These are phyloP conservation scores for Phoeniculus purpureus DNA, from an alignment of 2,797 vertebrate species.

Conservation along the genomic window DNA sequence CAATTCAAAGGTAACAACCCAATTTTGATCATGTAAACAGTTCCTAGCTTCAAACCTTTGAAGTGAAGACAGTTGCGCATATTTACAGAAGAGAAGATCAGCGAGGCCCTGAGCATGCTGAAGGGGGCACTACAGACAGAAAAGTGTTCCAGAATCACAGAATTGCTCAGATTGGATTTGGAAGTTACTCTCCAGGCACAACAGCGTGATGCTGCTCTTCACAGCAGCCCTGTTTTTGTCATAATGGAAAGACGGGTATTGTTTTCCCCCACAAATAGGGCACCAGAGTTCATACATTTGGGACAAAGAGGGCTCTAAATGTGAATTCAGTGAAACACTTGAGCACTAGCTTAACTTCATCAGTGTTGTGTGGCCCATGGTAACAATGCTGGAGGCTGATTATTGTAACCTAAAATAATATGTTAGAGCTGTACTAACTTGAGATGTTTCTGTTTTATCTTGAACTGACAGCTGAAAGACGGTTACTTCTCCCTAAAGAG, in stretches of 20 bases:
- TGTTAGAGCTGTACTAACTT: too few relatives aligned
- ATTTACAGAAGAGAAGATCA: background rate
- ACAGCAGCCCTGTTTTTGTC: background rate
- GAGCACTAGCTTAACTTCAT: background rate
- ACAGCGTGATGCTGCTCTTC: background rate
- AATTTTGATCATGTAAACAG: background rate
- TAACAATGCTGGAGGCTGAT: too few relatives aligned
- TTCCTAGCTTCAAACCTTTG: background rate
- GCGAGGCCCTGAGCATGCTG: background rate
- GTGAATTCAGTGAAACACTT: background rate
- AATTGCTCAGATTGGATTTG: background rate
- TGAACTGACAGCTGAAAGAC: too few relatives aligned
- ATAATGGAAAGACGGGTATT: rapidly evolving
- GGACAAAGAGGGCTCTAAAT: background rate
- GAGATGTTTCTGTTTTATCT: too few relatives aligned
- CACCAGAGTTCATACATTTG: rapidly evolving
- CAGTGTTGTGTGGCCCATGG: rapidly evolving
- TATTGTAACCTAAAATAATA: too few relatives aligned
- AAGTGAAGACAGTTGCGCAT: background rate
- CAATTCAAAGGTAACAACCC: background rate
- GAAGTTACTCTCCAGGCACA: background rate
- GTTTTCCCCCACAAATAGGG: background rate
- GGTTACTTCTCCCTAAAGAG: too few relatives aligned
- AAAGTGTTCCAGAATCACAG: background rate
- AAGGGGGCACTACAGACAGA: background rate